Evolutionary conservation across 2,113 vertebrate genomes (phyloP), one percentile per base, ranked within the genome.

Genomic region (Oryzias javanicus): DNA sequence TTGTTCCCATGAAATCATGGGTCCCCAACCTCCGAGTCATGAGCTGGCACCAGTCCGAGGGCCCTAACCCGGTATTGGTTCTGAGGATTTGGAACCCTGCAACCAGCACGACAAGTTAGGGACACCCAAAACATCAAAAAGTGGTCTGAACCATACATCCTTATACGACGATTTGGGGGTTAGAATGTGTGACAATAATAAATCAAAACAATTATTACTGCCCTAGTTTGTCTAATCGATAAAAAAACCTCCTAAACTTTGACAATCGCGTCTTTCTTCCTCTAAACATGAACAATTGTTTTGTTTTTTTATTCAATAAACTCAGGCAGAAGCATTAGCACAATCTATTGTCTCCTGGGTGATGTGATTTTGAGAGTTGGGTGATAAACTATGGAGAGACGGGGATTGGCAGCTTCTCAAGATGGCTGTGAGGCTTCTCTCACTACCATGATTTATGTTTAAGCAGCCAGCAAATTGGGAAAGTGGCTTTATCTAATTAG

Each of bases 401-500:
- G 49, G 45, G 80, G 80, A 85, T 85, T 89, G 86, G 85, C 87
- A 83, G 73, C 55, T 51, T 82, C 72, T 89, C 78, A 83, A 76
- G 62, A 86, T 79, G 70, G 79, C 89, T 86, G 45, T 57, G 61
- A 88, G 87, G 83, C 84, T 80, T 79, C 72, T 77, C 72, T 83
- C 64, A 15, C 83, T 79, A 85, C 86, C 72, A 78, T 84, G 82
- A 81, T 84, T 88, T 85, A 84, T 85, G 85, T 74, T 90, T 89
- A 90, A 89, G 85, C 88, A 89, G 89, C 88, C 88, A 86, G 77
- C 81, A 91, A 91, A 92, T 86, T 89, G 89, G 77, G 83, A 88
- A 90, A 87, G 85, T 86, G 77, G 83, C 81, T 88, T 90, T 88
- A 87, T 89, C 82, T 91, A 89, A 91, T 91, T 92, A 91, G 86